Evolutionary conservation across 2,888 invertebrate genomes (phyloP).

Genomic region (Meliscaeva auricollis): DNA sequence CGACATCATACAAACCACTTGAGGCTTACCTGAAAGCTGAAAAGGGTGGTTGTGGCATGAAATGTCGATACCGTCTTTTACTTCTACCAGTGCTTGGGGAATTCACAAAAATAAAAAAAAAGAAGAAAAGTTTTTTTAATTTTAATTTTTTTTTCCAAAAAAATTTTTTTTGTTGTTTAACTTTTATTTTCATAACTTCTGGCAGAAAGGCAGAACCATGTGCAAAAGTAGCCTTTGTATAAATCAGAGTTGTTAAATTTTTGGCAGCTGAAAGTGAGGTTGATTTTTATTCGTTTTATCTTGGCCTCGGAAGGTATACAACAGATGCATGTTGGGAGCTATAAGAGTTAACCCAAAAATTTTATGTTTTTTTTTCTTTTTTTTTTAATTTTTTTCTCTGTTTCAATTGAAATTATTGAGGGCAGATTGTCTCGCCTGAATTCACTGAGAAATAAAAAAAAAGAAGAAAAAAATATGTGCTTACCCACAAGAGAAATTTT

Average conservation of each 20-base stretch:
- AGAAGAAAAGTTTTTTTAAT: conserved; percentile 24
- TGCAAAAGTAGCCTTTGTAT: conserved; percentile 40
- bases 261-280: conserved; percentile 31
- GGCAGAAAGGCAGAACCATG: conserved; percentile 29
- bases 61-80: conserved; percentile 47
- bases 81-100: conserved; percentile 42
- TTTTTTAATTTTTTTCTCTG: conserved; percentile 6
- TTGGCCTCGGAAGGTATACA: conserved; percentile 1
- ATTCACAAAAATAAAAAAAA: conserved; percentile 34
- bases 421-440: conserved; percentile 34
- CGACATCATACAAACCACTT: conserved; percentile 15
- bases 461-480: not conserved
- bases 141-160: conserved; percentile 38
- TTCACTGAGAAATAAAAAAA: conserved; percentile 3
- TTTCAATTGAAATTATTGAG: conserved; percentile 38
- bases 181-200: conserved; percentile 48
- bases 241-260: conserved; percentile 51
- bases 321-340: conserved; percentile 13
- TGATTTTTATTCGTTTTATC: conserved; percentile 21
- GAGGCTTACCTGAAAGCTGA: conserved; percentile 46
- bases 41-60: conserved; percentile 25
- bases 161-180: conserved; percentile 37
- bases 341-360: conserved; percentile 46
- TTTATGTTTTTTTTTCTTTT: conserved; percentile 24
- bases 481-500: not conserved